phyloP scores from a whole-genome alignment of 2,797 vertebrate species.

The Myotis daubentonii region DNA sequence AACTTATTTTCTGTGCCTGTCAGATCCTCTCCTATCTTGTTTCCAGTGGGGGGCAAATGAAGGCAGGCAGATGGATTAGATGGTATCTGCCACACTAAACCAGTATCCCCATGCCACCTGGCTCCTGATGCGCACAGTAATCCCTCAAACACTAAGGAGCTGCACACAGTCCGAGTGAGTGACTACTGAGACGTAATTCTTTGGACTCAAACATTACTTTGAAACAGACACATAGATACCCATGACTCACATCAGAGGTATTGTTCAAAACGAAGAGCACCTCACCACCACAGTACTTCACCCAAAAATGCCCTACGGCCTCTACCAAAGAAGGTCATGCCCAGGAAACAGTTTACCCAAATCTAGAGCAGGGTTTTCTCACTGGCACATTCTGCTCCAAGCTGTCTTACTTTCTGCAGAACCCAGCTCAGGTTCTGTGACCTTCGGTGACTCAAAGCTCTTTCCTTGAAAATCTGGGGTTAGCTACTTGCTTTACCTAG shows the following conservation, averaged over 20 bases:
- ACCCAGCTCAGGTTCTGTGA: background rate
- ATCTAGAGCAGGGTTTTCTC: background rate
- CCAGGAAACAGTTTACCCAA: background rate
- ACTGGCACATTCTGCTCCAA: background rate
- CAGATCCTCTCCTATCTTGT: background rate
- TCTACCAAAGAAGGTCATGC: background rate
- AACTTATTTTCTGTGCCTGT: background rate
- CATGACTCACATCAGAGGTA: background rate
- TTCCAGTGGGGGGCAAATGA: background rate
- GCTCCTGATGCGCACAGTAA: background rate
- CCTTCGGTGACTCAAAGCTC: background rate
- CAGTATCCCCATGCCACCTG: background rate
- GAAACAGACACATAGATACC: background rate
- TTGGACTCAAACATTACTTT: background rate
- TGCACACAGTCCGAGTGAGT: background rate
- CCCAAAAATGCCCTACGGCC: background rate
- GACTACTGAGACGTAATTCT: background rate
- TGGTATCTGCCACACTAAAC: background rate
- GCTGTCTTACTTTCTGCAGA: background rate
- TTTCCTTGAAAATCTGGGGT: background rate
- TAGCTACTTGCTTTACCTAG: background rate
- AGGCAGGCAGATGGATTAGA: background rate
- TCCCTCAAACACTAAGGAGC: background rate
- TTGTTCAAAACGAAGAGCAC: background rate
- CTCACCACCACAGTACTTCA: background rate